A percentile compares a stretch with the other conserved stretches of the same genome.
phyloP scores from a whole-genome alignment of 2,797 vertebrate species.

The Bryconaethiops microstoma region DNA sequence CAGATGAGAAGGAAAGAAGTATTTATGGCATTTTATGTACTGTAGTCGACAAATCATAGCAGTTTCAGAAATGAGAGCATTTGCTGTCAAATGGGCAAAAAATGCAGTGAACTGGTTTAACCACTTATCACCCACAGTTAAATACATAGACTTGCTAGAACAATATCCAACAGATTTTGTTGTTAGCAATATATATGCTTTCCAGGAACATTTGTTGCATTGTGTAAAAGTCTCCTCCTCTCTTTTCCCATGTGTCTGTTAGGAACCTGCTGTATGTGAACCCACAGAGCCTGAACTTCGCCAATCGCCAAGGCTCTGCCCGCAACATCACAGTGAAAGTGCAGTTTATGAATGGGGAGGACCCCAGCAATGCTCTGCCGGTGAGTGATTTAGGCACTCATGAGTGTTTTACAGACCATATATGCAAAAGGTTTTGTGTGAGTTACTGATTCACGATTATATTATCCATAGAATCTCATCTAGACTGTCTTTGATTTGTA shows the following conservation, averaged over 20 bases:
- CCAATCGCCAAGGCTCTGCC: conserved; percentile 97
- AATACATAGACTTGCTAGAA: background rate
- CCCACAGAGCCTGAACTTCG: conserved; percentile 97
- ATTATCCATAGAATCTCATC: background rate
- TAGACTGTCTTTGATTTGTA: too few species aligned
- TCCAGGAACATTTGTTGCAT: background rate
- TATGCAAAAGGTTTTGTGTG: background rate
- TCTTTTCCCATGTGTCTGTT: conserved; percentile 36
- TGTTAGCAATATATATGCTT: background rate
- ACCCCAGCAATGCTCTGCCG: conserved; percentile 94
- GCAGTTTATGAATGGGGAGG: conserved; percentile 98
- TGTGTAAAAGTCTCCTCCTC: background rate
- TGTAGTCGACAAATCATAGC: background rate
- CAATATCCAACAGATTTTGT: background rate
- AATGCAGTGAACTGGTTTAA: background rate
- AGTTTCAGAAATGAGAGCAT: background rate
- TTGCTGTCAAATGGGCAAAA: background rate
- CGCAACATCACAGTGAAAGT: conserved; percentile 99
- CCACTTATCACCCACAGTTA: background rate
- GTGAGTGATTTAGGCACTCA: conserved; percentile 71
- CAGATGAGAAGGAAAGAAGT: background rate
- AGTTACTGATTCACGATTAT: background rate
- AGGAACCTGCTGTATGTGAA: conserved; percentile 97
- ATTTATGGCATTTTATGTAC: conserved; percentile 27
- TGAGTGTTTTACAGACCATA: background rate